These are phyloP conservation scores for Dromius quadrimaculatus DNA, from an alignment of 2,888 invertebrate species.

Conservation along the genomic window DNA sequence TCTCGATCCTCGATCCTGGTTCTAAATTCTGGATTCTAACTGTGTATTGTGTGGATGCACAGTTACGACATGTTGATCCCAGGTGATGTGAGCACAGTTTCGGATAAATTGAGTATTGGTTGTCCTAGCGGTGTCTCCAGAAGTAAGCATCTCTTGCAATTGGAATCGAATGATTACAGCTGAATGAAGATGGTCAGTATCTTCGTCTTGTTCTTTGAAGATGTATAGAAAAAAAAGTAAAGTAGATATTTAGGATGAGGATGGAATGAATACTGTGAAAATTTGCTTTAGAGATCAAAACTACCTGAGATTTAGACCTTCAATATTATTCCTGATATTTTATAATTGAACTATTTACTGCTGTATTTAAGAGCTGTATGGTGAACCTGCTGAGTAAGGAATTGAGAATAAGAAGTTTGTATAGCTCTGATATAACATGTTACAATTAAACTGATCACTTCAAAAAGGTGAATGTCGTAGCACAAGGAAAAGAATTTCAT, in stretches of 20 bases:
- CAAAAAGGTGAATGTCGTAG: too few species aligned
- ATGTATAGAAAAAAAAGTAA: background rate
- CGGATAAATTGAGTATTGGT: constrained; percentile 48
- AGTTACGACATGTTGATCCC: constrained; percentile 45
- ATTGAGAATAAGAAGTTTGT: too few species aligned
- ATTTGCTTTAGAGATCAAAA: too few species aligned
- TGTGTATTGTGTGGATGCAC: constrained; percentile 13
- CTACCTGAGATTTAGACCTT: too few species aligned
- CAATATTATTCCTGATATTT: too few species aligned
- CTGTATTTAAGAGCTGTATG: too few species aligned
- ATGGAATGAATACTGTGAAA: constrained; percentile 3
- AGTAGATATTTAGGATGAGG: background rate
- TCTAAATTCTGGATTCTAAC: background rate
- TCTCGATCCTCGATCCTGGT: background rate
- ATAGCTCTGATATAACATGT: too few species aligned
- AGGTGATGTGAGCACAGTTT: constrained; percentile 46
- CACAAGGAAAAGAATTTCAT: too few species aligned
- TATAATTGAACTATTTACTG: too few species aligned
- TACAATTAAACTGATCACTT: too few species aligned
- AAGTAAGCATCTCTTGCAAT: too few species aligned
- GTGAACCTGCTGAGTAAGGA: too few species aligned
- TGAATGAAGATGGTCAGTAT: constrained; percentile 8
- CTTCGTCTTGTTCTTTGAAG: constrained; percentile 23
- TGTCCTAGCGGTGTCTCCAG: constrained; percentile 38
- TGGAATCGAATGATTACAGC: constrained; percentile 18